Conservation (phyloP, 2,888 invertebrate genomes). For the Apeira syringaria region DNA sequence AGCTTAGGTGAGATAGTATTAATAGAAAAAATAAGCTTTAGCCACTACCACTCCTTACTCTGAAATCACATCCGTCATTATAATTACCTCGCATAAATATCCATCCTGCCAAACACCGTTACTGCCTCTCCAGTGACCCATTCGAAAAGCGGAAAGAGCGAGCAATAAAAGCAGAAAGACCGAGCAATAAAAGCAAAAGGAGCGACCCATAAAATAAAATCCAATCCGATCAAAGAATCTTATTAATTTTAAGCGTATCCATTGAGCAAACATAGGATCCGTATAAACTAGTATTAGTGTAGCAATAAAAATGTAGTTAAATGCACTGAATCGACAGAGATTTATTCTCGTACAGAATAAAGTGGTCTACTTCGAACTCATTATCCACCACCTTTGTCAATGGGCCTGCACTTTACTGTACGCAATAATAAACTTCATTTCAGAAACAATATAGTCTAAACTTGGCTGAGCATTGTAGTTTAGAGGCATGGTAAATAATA, state of each 20-base stretch:
- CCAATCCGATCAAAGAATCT: slow-evolving; percentile 19
- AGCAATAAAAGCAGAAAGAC: slow-evolving; percentile 22
- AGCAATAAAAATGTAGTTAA: slow-evolving; percentile 54
- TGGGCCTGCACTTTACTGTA: slow-evolving; percentile 3
- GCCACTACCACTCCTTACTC: slow-evolving; percentile 4
- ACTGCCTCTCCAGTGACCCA: slow-evolving; percentile 25
- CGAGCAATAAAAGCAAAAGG: slow-evolving; percentile 18
- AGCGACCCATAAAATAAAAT: neutral
- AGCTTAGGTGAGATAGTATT: too few species aligned
- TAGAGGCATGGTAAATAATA: too few species aligned
- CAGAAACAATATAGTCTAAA: neutral
- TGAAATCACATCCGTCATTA: slow-evolving; percentile 8
- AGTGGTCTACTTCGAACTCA: slow-evolving; percentile 32
- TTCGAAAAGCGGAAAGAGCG: slow-evolving; percentile 21
- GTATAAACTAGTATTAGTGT: slow-evolving; percentile 43
- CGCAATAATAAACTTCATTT: slow-evolving; percentile 9
- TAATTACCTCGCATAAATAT: slow-evolving; percentile 26
- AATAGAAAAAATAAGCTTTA: too few species aligned
- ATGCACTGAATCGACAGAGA: slow-evolving; percentile 46
- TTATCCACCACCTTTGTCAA: slow-evolving; percentile 27
- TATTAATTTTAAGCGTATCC: slow-evolving; percentile 30
- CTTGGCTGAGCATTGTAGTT: neutral
- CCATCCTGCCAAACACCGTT: slow-evolving; percentile 27
- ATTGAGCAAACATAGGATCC: slow-evolving; percentile 35
- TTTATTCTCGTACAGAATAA: slow-evolving; percentile 46